Evolutionary conservation across 2,888 invertebrate genomes (phyloP).

Genomic region (Terebella lapidaria): DNA sequence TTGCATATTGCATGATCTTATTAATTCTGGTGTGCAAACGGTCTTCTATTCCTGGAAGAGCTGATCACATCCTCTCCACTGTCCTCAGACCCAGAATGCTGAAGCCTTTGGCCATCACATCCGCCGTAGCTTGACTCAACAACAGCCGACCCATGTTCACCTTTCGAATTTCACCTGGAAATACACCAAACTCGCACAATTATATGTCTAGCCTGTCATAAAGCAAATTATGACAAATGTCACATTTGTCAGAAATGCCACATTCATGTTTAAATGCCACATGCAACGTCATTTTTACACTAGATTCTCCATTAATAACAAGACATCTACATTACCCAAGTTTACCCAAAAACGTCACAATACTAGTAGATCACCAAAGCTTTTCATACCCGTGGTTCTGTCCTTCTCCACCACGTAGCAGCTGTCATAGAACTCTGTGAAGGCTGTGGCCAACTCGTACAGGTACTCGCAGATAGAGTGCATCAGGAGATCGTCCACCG

Average conservation of each 20-base stretch:
- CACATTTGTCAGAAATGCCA: no score
- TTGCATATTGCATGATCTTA: background rate
- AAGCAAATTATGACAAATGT: no score
- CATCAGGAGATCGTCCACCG: conserved; percentile 74
- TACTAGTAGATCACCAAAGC: no score
- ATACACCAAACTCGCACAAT: no score
- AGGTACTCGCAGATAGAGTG: conserved; percentile 91
- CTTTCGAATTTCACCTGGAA: conserved; percentile 19
- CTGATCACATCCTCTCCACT: conserved; percentile 76
- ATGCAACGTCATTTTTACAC: no score
- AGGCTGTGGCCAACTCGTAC: conserved; percentile 87
- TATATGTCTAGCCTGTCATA: no score
- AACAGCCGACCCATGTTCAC: conserved; percentile 82
- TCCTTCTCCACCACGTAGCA: conserved; percentile 97
- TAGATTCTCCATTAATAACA: no score
- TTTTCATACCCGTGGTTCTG: conserved; percentile 56
- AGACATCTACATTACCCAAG: no score
- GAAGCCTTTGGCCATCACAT: conserved; percentile 80
- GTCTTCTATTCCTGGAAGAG: background rate
- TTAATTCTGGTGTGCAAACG: background rate
- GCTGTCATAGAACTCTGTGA: conserved; percentile 94
- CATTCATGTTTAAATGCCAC: no score
- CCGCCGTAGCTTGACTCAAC: conserved; percentile 86
- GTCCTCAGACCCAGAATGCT: conserved; percentile 85
- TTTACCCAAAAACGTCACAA: no score